phyloP scores from a whole-genome alignment of 2,797 vertebrate species.

The Etheostoma nigrum region DNA sequence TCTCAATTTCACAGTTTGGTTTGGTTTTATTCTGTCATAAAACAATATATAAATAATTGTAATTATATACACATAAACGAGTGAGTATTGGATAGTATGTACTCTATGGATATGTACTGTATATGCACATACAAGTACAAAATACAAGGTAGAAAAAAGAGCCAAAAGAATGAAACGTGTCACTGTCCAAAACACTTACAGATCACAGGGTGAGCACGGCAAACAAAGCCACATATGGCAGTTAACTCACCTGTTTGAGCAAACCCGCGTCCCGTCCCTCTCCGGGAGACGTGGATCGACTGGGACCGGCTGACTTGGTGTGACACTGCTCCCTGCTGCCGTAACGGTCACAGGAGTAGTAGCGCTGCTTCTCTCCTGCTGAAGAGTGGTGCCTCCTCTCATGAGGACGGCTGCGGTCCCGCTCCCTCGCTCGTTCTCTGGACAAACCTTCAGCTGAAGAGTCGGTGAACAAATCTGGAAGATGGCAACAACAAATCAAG shows the following conservation, averaged over 20 bases:
- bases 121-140: neutral
- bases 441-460: conserved; percentile 77
- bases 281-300: conserved; percentile 91
- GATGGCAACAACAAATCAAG: neutral
- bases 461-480: conserved; percentile 50
- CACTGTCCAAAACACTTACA: neutral
- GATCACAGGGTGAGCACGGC: neutral
- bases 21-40: neutral
- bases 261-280: conserved; percentile 84
- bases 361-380: conserved; percentile 93
- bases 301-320: conserved; percentile 88
- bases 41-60: neutral
- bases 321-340: conserved; percentile 90
- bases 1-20: neutral
- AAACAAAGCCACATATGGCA: neutral
- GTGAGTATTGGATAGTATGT: no score
- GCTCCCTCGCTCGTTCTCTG: conserved; percentile 87
- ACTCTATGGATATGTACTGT: neutral
- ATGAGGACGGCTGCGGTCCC: conserved; percentile 93
- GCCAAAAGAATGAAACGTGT: neutral
- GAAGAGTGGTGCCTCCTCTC: conserved; percentile 95
- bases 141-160: neutral
- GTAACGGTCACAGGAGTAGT: conserved; percentile 96
- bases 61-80: no score
- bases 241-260: conserved; percentile 88